These are phyloP conservation scores for Matsumurasca onukii DNA, from an alignment of 1,140 invertebrate genomes.

Conservation along the genomic window DNA sequence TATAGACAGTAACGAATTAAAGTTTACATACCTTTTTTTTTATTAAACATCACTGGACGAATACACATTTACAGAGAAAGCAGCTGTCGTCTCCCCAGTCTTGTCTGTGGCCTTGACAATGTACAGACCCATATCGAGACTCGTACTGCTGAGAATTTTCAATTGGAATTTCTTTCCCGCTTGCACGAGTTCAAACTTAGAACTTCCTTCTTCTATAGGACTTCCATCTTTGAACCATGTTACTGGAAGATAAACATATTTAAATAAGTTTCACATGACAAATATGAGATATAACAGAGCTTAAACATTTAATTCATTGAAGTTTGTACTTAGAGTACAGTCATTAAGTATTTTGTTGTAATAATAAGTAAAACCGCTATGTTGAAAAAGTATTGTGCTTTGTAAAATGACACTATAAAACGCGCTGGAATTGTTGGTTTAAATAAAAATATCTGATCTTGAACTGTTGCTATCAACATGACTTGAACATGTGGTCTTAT, in stretches of 20 bases:
- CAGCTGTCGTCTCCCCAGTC: conserved; percentile 76
- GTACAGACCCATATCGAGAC: conserved; percentile 88
- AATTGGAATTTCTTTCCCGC: conserved; percentile 75
- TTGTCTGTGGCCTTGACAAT: conserved; percentile 81
- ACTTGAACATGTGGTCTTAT: background rate
- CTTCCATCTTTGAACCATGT: conserved; percentile 92
- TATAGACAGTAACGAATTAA: too few species aligned
- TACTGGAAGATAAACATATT: conserved; percentile 49
- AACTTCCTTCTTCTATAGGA: conserved; percentile 70
- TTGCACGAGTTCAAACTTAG: conserved; percentile 78
- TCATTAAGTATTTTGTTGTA: too few species aligned
- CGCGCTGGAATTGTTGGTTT: too few species aligned
- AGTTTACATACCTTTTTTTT: background rate
- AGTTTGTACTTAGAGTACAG: too few species aligned
- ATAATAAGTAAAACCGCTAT: background rate
- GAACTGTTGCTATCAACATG: background rate
- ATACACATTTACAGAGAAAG: conserved; percentile 83
- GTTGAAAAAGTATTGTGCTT: too few species aligned
- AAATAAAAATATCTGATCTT: conserved; percentile 10
- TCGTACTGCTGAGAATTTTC: conserved; percentile 69
- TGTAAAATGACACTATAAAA: too few species aligned
- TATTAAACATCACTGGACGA: conserved; percentile 1
- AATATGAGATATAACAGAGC: too few species aligned
- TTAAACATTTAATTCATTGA: too few species aligned
- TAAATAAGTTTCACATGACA: too few species aligned